phyloP scores from a whole-genome alignment of 23 tunicate genomes.

The Halocynthia aurantium region DNA sequence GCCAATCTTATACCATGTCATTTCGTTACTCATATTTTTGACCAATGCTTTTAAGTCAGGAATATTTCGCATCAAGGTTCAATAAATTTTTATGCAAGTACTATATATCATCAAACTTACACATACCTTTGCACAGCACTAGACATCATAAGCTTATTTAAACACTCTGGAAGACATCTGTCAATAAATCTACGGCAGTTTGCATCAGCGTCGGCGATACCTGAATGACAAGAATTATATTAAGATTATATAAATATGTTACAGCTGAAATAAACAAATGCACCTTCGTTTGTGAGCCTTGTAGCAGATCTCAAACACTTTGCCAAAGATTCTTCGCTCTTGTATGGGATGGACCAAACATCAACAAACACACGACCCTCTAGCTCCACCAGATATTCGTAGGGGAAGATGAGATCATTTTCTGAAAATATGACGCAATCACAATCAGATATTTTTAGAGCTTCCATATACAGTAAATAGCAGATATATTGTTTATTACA shows the following conservation, averaged over 20 bases:
- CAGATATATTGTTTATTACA: no score
- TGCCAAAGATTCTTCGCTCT: conserved; percentile 66
- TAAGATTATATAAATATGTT: neutral
- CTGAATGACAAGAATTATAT: conserved; percentile 12
- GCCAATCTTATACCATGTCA: no score
- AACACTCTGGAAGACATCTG: conserved; percentile 78
- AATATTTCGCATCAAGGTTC: no score
- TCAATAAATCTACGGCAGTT: conserved; percentile 64
- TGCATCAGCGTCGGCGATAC: conserved; percentile 54
- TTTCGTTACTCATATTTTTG: no score
- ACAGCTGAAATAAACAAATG: neutral
- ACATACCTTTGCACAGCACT: conserved; percentile 60
- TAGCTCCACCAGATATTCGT: conserved; percentile 56
- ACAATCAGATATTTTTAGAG: no score
- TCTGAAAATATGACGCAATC: conserved; percentile 11
- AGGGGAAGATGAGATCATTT: conserved; percentile 49
- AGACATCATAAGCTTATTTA: conserved; percentile 54
- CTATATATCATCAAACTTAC: neutral
- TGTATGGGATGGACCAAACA: conserved; percentile 80
- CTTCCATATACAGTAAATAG: no score
- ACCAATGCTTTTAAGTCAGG: no score
- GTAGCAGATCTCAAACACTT: conserved; percentile 65
- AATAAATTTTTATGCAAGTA: no score
- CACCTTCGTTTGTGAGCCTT: conserved; percentile 44
- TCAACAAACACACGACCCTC: conserved; percentile 73